A percentile compares a stretch with the other conserved stretches of the same genome.
These are phyloP conservation scores for Pecten maximus DNA, from an alignment of 2,888 invertebrate species.

Conservation along the genomic window DNA sequence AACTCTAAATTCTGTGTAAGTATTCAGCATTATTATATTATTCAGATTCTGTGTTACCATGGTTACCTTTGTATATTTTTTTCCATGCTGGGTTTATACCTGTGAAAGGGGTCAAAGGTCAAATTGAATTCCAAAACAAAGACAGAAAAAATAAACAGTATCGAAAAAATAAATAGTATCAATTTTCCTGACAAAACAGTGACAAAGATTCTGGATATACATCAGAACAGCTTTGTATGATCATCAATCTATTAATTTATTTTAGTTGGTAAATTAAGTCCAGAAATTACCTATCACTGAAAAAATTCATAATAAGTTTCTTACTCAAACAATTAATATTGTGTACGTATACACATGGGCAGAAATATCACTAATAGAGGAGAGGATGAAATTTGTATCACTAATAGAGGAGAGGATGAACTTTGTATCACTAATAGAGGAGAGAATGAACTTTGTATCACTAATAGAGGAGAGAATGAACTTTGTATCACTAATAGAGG, in stretches of 20 bases:
- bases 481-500: no score
- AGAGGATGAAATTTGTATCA: no score
- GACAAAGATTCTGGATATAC: not conserved
- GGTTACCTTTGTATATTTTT: constrained; percentile 66
- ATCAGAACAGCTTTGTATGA: not conserved
- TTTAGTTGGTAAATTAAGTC: not conserved
- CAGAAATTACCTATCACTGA: no score
- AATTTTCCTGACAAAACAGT: not conserved
- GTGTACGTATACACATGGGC: no score
- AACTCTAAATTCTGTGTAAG: not conserved
- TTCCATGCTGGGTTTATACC: constrained; percentile 64
- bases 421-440: no score
- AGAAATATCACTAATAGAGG: no score
- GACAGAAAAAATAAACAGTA: not conserved
- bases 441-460: no score
- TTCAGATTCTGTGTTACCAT: constrained; percentile 42
- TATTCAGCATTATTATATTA: not conserved
- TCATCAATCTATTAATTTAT: not conserved
- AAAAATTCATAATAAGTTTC: no score
- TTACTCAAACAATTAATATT: no score
- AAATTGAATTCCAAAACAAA: constrained; percentile 15
- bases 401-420: no score
- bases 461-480: no score
- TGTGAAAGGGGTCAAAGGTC: constrained; percentile 44
- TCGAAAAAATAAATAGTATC: not conserved